Percentiles rank a stretch among this genome's conserved stretches.
These are phyloP conservation scores for Oncorhynchus mykiss DNA, from an alignment of 2,113 vertebrate species.

Conservation along the genomic window DNA sequence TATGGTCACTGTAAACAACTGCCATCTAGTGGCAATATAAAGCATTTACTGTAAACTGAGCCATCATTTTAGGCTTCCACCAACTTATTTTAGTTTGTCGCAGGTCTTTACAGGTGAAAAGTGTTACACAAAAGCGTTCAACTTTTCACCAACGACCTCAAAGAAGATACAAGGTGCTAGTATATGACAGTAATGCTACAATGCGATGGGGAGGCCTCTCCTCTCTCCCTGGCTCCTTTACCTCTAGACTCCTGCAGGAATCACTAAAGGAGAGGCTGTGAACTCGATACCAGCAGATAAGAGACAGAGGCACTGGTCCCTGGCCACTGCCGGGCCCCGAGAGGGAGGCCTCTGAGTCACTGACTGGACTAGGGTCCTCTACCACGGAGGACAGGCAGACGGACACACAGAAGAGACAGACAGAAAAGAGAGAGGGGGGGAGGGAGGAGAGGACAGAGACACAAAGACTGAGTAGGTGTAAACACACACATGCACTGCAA, in stretches of 20 bases:
- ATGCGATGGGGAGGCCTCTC: constrained; percentile 36
- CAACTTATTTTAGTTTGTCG: background rate
- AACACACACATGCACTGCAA: constrained; percentile 67
- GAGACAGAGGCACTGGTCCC: constrained; percentile 80
- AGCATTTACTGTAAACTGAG: background rate
- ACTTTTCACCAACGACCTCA: background rate
- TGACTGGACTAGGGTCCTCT: constrained; percentile 83
- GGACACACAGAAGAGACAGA: background rate
- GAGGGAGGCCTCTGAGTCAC: constrained; percentile 75
- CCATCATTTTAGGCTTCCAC: background rate
- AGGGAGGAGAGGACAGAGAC: constrained; percentile 61
- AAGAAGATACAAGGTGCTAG: background rate
- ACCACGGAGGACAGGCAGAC: constrained; percentile 62
- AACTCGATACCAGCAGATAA: constrained; percentile 84
- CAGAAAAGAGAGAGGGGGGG: constrained; percentile 14
- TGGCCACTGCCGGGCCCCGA: constrained; percentile 75
- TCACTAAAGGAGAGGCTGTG: constrained; percentile 86
- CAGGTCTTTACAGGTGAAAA: background rate
- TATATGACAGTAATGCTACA: background rate
- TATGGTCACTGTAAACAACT: background rate
- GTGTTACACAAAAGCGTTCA: background rate
- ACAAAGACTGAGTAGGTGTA: constrained; percentile 71
- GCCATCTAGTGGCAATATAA: background rate
- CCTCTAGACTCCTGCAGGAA: constrained; percentile 83
- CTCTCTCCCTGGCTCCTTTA: constrained; percentile 75